Percentiles rank a stretch among this genome's conserved stretches.
These are phyloP conservation scores for Diadumene lineata DNA, from an alignment of 92 coral and sea anemone species.

Conservation along the genomic window DNA sequence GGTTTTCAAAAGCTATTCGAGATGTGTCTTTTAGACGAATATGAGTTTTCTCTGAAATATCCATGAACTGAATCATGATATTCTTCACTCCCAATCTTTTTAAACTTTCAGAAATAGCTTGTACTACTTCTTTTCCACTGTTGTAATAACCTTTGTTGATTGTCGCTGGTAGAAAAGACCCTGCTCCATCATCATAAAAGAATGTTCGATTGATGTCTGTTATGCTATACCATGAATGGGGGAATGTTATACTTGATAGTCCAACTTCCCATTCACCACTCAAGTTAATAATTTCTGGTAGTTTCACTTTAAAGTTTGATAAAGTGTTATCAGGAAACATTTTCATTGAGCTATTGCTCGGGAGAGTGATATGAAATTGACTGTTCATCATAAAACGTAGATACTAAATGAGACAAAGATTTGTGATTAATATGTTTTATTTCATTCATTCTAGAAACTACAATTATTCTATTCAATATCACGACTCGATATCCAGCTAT, in stretches of 20 bases:
- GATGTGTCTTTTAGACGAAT: too few species aligned
- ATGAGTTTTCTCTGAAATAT: neutral
- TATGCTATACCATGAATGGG: neutral
- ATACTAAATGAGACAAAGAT: neutral
- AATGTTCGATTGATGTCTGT: too few species aligned
- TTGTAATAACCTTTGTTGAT: neutral
- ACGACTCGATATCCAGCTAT: constrained; percentile 10
- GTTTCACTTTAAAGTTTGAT: constrained; percentile 7
- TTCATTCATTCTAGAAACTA: neutral
- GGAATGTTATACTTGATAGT: neutral
- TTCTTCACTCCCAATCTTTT: too few species aligned
- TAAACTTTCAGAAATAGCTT: too few species aligned
- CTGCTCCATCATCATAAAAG: too few species aligned
- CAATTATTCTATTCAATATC: neutral
- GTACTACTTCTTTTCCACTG: neutral
- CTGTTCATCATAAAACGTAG: neutral
- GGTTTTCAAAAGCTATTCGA: neutral
- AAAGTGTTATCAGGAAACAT: constrained; percentile 22
- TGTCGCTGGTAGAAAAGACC: too few species aligned
- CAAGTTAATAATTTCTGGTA: constrained; percentile 25
- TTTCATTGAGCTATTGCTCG: constrained; percentile 2
- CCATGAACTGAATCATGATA: neutral
- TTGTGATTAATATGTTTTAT: neutral
- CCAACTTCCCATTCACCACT: constrained; percentile 34
- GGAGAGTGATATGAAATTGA: too few species aligned